These are phyloP conservation scores for Lepidonotus clava DNA, from an alignment of 2,888 invertebrate species.

Conservation along the genomic window DNA sequence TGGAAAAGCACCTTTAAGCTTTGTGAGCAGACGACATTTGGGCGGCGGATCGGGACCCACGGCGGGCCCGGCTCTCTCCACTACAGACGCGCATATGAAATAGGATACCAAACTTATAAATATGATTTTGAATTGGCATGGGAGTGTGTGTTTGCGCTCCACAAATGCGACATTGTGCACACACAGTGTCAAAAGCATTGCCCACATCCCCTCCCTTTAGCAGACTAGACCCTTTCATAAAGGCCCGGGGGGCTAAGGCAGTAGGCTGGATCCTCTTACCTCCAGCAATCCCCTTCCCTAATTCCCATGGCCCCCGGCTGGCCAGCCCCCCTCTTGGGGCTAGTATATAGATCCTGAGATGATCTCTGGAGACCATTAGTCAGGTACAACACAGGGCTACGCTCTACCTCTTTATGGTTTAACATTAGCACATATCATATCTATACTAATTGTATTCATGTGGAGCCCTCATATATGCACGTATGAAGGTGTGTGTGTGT, in stretches of 20 bases:
- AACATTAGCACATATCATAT: too few species aligned
- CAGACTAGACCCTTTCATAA: not conserved
- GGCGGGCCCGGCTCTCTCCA: not conserved
- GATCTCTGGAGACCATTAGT: too few species aligned
- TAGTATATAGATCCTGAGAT: too few species aligned
- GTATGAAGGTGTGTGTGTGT: too few species aligned
- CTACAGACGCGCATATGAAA: conserved; percentile 12
- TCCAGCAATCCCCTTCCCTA: not conserved
- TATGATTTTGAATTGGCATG: conserved; percentile 48
- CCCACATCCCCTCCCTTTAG: not conserved
- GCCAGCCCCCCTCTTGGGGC: too few species aligned
- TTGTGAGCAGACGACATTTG: not conserved
- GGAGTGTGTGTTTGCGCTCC: conserved; percentile 17
- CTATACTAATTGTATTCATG: too few species aligned
- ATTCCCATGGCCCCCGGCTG: not conserved
- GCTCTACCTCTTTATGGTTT: too few species aligned
- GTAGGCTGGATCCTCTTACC: not conserved
- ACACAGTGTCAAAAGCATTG: conserved; percentile 14
- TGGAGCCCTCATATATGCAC: too few species aligned
- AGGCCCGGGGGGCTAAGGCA: not conserved
- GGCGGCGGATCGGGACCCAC: not conserved
- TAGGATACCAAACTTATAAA: conserved; percentile 32
- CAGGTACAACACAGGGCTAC: too few species aligned
- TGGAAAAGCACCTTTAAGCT: too few species aligned
- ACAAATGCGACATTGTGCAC: conserved; percentile 49